phyloP scores from a whole-genome alignment of 2,113 vertebrate species.

The Nicator chloris region DNA sequence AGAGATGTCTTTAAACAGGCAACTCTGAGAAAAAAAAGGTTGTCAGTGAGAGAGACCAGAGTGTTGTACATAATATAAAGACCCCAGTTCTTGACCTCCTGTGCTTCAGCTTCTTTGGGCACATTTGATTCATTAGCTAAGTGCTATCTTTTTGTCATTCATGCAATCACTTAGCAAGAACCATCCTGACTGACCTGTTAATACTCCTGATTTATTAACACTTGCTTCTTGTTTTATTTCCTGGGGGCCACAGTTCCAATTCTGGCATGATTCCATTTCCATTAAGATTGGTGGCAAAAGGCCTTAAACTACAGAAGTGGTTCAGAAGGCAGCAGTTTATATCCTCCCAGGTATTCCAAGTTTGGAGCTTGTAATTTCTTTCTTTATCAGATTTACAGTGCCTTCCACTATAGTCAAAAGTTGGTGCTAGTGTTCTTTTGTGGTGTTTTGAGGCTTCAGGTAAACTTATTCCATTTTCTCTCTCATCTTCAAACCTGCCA shows the following conservation, averaged over 20 bases:
- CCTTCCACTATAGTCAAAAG: neutral
- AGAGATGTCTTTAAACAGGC: neutral
- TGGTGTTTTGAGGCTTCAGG: neutral
- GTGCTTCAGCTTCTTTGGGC: neutral
- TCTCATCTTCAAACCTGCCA: neutral
- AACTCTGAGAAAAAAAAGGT: neutral
- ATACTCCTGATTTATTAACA: neutral
- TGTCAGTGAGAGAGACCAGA: neutral
- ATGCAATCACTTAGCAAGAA: neutral
- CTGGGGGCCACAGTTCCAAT: neutral
- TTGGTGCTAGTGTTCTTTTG: neutral
- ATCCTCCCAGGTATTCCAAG: neutral
- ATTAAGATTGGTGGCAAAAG: slow-evolving; percentile 21
- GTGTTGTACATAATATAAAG: neutral
- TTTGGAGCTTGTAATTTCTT: neutral
- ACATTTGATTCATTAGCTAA: neutral
- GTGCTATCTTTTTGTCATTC: neutral
- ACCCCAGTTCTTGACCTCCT: neutral
- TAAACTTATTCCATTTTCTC: neutral
- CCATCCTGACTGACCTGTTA: neutral
- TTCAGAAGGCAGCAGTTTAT: neutral
- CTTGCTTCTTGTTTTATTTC: neutral
- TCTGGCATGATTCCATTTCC: slow-evolving; percentile 20
- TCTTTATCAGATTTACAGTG: slow-evolving; percentile 22
- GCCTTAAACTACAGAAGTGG: neutral